Base-by-base conservation (phyloP, 2,888 invertebrate genomes). In the Mythimna loreyi region DNA sequence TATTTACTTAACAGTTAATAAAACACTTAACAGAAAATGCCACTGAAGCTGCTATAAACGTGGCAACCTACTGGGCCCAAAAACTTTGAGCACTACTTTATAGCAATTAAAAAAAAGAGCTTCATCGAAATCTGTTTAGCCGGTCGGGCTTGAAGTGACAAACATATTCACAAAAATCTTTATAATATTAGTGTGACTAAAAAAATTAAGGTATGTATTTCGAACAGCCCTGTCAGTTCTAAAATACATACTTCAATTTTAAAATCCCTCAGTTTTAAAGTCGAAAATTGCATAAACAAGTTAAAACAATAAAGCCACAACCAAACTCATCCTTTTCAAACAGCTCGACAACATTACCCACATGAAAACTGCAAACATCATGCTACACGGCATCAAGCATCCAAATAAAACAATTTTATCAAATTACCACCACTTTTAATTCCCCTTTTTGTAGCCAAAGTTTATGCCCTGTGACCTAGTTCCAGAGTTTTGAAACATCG, bases 391-490 rank as follows among this genome's bases (percentile, higher is more conserved):
- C 40, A 47, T 25, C 64, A 78, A 59, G 21, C 55, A 50, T 16
- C 23, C 74, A 28, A 57, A 74, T 67, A 30, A 74, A 79, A 80
- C 23, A 28, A 49, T 25, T 53, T 68, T 13, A 76, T 68, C 55
- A 25, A 52, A 80, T 80, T 57, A 77, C 50, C 6, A 19, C 8
- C 23, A 52, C 9, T 45, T 68, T 52, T 50, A 49, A 57, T n/a
- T 21, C 11, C 9, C 16, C 13, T 1, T 65, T 55, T 67, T 47
- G 67, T 58, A 11, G 28, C 1, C n/a, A 23, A 49, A 79, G 73
- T 72, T 56, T n/a, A 6, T n/a, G n/a, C 21, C 47, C n/a, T 11
- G 50, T n/a, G 58, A 49, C 58, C 76, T 21, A 78, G 49, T 75
- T 70, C 11, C 2, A 28, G 36, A 70, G 62, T 70, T 64, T 50